Base-by-base conservation (phyloP, 2,888 invertebrate genomes). In the Agrochola circellaris region DNA sequence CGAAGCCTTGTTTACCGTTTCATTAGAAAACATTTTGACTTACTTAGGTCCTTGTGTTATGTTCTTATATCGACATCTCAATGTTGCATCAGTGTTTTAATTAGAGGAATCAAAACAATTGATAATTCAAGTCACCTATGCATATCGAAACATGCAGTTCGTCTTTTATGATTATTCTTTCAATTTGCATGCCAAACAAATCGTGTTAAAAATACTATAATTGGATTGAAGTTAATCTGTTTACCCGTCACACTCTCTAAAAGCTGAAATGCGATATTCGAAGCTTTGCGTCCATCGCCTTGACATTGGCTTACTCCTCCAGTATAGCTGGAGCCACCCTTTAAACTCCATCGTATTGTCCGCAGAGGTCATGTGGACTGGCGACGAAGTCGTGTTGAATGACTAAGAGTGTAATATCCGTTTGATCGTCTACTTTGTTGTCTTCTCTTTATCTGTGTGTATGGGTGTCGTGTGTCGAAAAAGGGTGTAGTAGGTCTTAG, bases 341-440 rank as follows among this genome's bases (percentile, higher is more conserved):
- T 75, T 69, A 13, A 23, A 68, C 70, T 34, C 20, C 48, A 5
- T 64, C 17, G 11, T 38, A 17, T 58, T 61, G 6, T 68, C 5
- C 26, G 2, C 64, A 56, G 20, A 76, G 77, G 20, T 77, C 69
- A 65, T 67, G 48, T 64, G 20, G n/a, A 62, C 48, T 79, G 76
- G 84, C 17, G 38, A 54, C 45, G 74, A 79, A 66, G 78, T 81
- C 70, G 85, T 87, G 81, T 89, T 83, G 83, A 86, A 88, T 91
- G 84, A 88, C 89, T 84, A 78, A 83, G 81, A 85, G 87, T 87
- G 87, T 87, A 82, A 90, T 88, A 88, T 90, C 90, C 88, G 86
- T 88, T 91, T 90, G 86, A 90, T 90, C 88, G 87, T 75, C 75
- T 87, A 90, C 89, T 90, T 92, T 81, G 85, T 87, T 87, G 90